Conservation (phyloP, 30 jellyfish, hydroid and myxozoan species). For the Chrysaora quinquecirrha region DNA sequence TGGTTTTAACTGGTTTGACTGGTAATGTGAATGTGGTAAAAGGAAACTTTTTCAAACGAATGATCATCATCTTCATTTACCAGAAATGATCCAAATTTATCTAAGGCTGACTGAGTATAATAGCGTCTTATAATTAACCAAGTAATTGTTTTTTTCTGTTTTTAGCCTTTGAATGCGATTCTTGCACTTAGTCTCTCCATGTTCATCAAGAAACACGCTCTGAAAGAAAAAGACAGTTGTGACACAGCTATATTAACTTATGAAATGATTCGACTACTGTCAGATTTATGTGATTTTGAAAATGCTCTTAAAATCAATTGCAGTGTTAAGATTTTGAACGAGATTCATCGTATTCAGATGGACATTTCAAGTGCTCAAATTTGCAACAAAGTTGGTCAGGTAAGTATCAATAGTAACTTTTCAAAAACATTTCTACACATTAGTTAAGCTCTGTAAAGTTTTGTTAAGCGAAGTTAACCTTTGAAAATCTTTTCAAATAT, state of each 20-base stretch:
- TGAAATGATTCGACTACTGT: constrained; percentile 22
- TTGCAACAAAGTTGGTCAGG: constrained; percentile 46
- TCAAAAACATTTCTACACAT: too few relatives aligned
- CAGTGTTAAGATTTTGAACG: not conserved
- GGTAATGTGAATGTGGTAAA: too few relatives aligned
- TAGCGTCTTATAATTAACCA: too few relatives aligned
- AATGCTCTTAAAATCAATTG: constrained; percentile 13
- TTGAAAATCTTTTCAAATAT: too few relatives aligned
- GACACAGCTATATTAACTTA: not conserved
- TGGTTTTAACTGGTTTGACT: too few relatives aligned
- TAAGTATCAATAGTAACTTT: not conserved
- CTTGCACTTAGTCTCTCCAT: constrained; percentile 28
- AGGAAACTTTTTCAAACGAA: too few relatives aligned
- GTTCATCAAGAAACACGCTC: constrained; percentile 7
- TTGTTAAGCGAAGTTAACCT: too few relatives aligned
- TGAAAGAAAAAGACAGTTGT: not conserved
- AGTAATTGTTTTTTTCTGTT: not conserved
- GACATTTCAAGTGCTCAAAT: not conserved
- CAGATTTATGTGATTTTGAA: constrained; percentile 42
- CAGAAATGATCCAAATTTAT: too few relatives aligned
- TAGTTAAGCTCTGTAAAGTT: too few relatives aligned
- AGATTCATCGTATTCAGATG: not conserved
- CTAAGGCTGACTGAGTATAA: too few relatives aligned
- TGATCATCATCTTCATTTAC: too few relatives aligned
- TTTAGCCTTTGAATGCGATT: constrained; percentile 3